phyloP scores from a whole-genome alignment of 2,797 vertebrate genomes.

The Botia almorhae region DNA sequence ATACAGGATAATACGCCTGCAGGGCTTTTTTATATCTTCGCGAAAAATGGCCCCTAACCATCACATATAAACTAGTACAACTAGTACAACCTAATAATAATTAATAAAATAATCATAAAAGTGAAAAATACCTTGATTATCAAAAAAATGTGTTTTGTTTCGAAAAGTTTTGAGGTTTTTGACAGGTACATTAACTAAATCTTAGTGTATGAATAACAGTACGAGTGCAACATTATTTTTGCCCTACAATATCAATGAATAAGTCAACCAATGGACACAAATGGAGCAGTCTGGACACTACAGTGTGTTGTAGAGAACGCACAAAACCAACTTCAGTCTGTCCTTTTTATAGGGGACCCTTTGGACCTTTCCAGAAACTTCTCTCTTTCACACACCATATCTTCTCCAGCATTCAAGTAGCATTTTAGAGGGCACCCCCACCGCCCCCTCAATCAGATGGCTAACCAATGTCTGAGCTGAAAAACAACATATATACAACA shows the following conservation, averaged over 20 bases:
- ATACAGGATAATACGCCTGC: not conserved
- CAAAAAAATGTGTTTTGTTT: slow-evolving; percentile 17
- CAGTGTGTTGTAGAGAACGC: slow-evolving; percentile 48
- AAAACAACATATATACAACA: slow-evolving; percentile 6
- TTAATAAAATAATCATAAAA: slow-evolving; percentile 43
- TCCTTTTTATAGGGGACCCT: slow-evolving; percentile 33
- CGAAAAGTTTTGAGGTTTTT: slow-evolving; percentile 51
- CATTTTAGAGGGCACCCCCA: slow-evolving; percentile 55
- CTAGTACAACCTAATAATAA: slow-evolving; percentile 46
- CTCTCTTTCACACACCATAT: slow-evolving; percentile 54
- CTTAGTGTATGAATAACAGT: not conserved
- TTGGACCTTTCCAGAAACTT: slow-evolving; percentile 33
- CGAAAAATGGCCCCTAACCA: slow-evolving; percentile 46
- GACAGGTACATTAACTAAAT: slow-evolving; percentile 2
- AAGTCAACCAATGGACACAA: slow-evolving; percentile 51
- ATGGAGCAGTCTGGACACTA: slow-evolving; percentile 52
- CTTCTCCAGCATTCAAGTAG: slow-evolving; percentile 59
- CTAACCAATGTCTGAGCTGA: slow-evolving; percentile 92
- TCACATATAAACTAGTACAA: slow-evolving; percentile 39
- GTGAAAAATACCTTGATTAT: slow-evolving; percentile 24
- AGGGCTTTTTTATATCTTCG: slow-evolving; percentile 23
- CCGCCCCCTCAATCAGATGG: slow-evolving; percentile 82
- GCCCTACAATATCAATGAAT: slow-evolving; percentile 28
- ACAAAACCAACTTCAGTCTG: slow-evolving; percentile 49
- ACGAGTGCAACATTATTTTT: slow-evolving; percentile 39